Evolutionary conservation across 2,888 invertebrate genomes (phyloP).

Genomic region (Dioctria rufipes): DNA sequence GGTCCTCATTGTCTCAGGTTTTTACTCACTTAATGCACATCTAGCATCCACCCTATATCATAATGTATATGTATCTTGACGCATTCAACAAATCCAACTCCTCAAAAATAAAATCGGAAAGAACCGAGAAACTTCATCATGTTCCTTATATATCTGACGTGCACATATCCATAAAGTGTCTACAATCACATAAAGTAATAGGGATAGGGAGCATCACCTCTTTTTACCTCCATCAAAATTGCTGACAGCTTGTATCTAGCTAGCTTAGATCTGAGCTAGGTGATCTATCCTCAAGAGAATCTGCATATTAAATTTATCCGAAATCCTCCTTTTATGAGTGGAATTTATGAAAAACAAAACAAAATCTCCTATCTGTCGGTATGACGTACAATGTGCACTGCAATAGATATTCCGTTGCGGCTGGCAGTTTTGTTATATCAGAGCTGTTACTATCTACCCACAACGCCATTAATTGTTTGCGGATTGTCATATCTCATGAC

Average conservation of each 20-base stretch:
- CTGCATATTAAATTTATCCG: conserved; percentile 4
- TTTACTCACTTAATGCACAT: no score
- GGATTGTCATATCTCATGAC: conserved; percentile 49
- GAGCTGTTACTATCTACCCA: background rate
- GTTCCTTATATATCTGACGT: conserved; percentile 1
- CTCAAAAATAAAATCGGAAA: no score
- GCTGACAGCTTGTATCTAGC: conserved; percentile 38
- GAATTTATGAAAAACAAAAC: background rate
- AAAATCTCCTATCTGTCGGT: background rate
- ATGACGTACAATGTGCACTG: conserved; percentile 9
- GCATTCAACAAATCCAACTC: no score
- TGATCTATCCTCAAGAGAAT: conserved; percentile 23
- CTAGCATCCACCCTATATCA: no score
- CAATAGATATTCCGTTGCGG: conserved; percentile 1
- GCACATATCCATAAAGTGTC: conserved; percentile 6
- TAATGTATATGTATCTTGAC: no score
- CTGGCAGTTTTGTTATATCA: background rate
- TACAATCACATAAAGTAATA: conserved; percentile 20
- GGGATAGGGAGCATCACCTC: conserved; percentile 27
- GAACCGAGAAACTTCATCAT: conserved; percentile 24
- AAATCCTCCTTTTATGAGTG: background rate
- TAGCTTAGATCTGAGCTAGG: background rate
- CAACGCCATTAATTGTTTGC: conserved; percentile 44
- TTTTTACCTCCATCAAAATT: conserved; percentile 37
- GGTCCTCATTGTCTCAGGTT: no score